A percentile compares a stretch with the other conserved stretches of the same genome.
Conservation (phyloP, 53 echinoderm and acorn worm genomes). For the Astropecten irregularis region DNA sequence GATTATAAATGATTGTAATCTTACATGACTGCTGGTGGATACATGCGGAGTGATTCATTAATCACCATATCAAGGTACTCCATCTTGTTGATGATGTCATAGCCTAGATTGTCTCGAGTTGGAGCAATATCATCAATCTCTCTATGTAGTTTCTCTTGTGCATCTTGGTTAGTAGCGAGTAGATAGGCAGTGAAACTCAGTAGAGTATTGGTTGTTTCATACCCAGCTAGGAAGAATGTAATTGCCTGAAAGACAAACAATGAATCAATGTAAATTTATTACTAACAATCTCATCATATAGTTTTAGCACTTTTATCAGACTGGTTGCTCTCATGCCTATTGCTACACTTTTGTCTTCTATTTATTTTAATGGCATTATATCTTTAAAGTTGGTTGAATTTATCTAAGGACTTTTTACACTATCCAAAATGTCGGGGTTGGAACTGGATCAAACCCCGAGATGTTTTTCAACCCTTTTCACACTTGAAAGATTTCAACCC, state of each 20-base stretch:
- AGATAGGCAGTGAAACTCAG: conserved; percentile 63
- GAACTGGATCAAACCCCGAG: too few species aligned
- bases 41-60: conserved; percentile 70
- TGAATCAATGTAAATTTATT: too few species aligned
- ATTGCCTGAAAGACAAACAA: conserved; percentile 50
- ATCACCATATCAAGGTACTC: conserved; percentile 72
- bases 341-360: neutral
- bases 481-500: too few species aligned
- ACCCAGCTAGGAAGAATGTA: conserved; percentile 75
- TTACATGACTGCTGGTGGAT: conserved; percentile 71
- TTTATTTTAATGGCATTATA: neutral
- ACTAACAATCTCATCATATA: neutral
- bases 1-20: too few species aligned
- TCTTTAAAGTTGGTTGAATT: too few species aligned
- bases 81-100: conserved; percentile 69
- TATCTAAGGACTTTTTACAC: too few species aligned
- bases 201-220: conserved; percentile 68
- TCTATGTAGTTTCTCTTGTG: conserved; percentile 70
- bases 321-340: neutral
- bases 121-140: conserved; percentile 72
- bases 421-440: too few species aligned
- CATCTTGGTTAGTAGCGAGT: conserved; percentile 66
- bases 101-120: conserved; percentile 59
- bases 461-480: too few species aligned
- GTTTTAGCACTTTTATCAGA: neutral